These are phyloP conservation scores for Brachyhypopomus occidentalis DNA, from an alignment of 2,113 vertebrate genomes.

Conservation along the genomic window DNA sequence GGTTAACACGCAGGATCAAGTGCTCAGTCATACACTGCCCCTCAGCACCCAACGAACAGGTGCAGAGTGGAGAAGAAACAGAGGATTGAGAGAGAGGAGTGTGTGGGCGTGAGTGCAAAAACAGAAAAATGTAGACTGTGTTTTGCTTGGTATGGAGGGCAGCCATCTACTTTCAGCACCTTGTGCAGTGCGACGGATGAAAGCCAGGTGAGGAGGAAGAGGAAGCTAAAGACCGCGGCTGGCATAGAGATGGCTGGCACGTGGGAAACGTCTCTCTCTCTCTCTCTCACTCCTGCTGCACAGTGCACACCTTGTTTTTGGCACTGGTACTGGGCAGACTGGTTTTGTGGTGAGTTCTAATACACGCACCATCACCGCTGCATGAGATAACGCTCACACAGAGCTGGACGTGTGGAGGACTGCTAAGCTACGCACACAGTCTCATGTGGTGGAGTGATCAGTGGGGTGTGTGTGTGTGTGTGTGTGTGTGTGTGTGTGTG, in stretches of 20 bases:
- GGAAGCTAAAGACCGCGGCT: constrained; percentile 19
- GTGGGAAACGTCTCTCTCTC: too few species aligned
- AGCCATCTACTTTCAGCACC: constrained; percentile 28
- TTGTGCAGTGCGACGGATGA: constrained; percentile 21
- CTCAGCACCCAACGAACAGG: constrained; percentile 11
- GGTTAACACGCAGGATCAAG: too few species aligned
- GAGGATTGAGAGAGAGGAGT: not conserved
- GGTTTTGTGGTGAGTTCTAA: not conserved
- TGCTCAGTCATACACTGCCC: not conserved
- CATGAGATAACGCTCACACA: not conserved
- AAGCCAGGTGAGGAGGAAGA: constrained; percentile 11
- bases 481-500: constrained; percentile 31
- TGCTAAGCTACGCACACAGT: not conserved
- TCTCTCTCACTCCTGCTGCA: too few species aligned
- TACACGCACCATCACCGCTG: too few species aligned
- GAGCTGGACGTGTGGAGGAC: not conserved
- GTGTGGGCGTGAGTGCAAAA: not conserved
- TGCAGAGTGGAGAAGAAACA: constrained; percentile 6
- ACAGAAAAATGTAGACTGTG: too few species aligned
- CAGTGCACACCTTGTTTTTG: too few species aligned
- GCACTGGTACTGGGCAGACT: constrained; percentile 28
- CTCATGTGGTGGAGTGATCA: constrained; percentile 35
- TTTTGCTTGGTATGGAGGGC: constrained; percentile 7
- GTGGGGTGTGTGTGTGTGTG: constrained; percentile 27
- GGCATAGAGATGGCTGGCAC: too few species aligned